Conservation (phyloP, 2,113 vertebrate genomes). For the Phainopepla nitens region DNA sequence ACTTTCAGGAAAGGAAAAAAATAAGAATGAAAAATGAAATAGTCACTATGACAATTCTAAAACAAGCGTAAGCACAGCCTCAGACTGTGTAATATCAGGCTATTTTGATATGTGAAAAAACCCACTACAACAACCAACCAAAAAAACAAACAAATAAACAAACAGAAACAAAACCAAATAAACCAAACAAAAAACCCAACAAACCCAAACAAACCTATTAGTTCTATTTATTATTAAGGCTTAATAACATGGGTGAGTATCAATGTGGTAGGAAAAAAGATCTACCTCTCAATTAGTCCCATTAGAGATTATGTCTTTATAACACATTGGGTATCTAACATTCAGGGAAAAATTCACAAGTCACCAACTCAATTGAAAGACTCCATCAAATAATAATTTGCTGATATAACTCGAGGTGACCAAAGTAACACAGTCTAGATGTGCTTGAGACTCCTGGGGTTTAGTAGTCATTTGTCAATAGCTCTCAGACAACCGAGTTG, state of each 20-base stretch:
- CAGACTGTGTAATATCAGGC: background rate
- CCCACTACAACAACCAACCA: no score
- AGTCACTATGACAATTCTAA: background rate
- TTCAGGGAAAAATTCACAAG: background rate
- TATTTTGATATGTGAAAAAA: background rate
- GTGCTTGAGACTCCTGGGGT: background rate
- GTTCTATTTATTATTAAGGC: background rate
- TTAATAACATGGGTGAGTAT: background rate
- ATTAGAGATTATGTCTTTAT: background rate
- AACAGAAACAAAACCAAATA: background rate
- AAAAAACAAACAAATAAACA: background rate
- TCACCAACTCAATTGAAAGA: background rate
- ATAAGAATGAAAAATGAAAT: fast-evolving
- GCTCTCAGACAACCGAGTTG: background rate
- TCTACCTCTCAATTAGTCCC: background rate
- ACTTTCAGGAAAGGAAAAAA: background rate
- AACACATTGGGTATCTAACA: background rate
- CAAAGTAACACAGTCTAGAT: background rate
- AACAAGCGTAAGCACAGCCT: background rate
- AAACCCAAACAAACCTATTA: background rate
- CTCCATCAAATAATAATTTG: background rate
- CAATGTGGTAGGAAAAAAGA: background rate
- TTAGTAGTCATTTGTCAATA: background rate
- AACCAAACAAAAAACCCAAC: background rate
- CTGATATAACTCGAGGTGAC: background rate